Percentiles rank a stretch among this genome's conserved stretches.
Conservation (phyloP, 2,113 vertebrate genomes). For the Pleuronectes platessa region DNA sequence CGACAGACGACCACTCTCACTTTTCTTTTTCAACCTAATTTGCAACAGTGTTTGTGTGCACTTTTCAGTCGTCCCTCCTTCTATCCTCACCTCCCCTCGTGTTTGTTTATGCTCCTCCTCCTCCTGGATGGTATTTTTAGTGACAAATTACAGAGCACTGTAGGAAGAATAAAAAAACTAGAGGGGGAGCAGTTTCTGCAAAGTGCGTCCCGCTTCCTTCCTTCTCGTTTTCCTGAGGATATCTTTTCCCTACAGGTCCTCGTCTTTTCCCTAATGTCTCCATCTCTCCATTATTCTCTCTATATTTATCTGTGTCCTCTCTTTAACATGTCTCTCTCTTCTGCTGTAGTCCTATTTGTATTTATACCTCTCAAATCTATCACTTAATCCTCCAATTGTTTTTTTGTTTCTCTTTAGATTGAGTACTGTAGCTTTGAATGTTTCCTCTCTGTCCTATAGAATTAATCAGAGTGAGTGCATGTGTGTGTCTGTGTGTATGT, state of each 20-base stretch:
- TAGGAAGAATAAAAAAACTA: conserved; percentile 52
- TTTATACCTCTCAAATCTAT: conserved; percentile 8
- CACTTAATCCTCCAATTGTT: conserved; percentile 17
- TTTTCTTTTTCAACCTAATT: conserved; percentile 32
- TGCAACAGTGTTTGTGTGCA: conserved; percentile 14
- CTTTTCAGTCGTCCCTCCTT: conserved; percentile 45
- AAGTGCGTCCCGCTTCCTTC: conserved; percentile 69
- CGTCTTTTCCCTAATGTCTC: conserved; percentile 27
- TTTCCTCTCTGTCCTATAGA: conserved; percentile 7
- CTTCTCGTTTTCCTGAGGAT: conserved; percentile 47
- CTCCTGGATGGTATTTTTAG: conserved; percentile 81
- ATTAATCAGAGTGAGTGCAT: conserved; percentile 36
- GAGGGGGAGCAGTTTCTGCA: conserved; percentile 68
- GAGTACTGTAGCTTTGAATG: conserved; percentile 17
- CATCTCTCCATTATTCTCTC: conserved; percentile 30
- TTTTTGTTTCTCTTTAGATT: conserved; percentile 10
- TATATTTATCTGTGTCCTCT: conserved; percentile 18
- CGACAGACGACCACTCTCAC: conserved; percentile 22
- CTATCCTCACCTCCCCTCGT: conserved; percentile 57
- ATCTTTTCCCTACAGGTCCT: conserved; percentile 39
- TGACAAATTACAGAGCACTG: conserved; percentile 74
- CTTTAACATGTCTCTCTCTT: conserved; percentile 12
- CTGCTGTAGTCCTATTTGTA: not conserved
- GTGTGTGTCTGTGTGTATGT: conserved; percentile 13
- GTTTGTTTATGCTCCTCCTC: conserved; percentile 74